Conservation (phyloP, 2,888 invertebrate species). For the Phragmatobia fuliginosa region DNA sequence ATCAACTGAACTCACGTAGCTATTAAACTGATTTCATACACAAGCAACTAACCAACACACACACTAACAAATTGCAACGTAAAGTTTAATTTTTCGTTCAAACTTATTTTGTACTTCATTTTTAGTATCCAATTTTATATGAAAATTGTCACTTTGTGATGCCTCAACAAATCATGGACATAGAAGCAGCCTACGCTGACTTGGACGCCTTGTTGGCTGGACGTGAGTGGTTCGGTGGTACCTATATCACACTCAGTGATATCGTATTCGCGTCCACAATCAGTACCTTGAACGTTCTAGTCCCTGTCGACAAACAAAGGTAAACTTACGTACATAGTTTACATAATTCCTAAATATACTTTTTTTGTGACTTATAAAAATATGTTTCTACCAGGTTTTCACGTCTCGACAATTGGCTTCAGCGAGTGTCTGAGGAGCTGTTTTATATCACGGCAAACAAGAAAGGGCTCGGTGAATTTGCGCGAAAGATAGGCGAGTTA, state of each 20-base stretch:
- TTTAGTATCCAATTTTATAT: slow-evolving; percentile 72
- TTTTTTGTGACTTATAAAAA: neutral
- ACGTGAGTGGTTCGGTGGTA: slow-evolving; percentile 63
- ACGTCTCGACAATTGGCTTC: slow-evolving; percentile 63
- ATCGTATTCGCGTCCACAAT: slow-evolving; percentile 67
- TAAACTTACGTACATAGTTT: slow-evolving; percentile 31
- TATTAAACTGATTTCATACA: too few species aligned
- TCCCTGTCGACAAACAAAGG: slow-evolving; percentile 67
- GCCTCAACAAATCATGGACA: slow-evolving; percentile 65
- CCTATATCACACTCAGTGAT: slow-evolving; percentile 64
- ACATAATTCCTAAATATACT: neutral
- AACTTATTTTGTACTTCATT: slow-evolving; percentile 13
- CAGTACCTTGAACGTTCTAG: slow-evolving; percentile 68
- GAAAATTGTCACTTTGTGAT: slow-evolving; percentile 66
- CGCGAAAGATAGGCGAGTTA: slow-evolving; percentile 75
- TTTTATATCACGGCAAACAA: slow-evolving; percentile 70
- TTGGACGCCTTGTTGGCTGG: slow-evolving; percentile 64
- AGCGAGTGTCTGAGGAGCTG: slow-evolving; percentile 64
- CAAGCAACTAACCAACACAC: too few species aligned
- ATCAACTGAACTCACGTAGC: too few species aligned
- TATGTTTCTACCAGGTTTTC: slow-evolving; percentile 58
- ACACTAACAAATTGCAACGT: too few species aligned
- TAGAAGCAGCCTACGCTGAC: slow-evolving; percentile 65
- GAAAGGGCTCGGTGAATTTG: slow-evolving; percentile 71
- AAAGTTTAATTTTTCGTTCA: neutral